Conservation (phyloP, 2,888 invertebrate genomes). For the Incurvaria masculella region DNA sequence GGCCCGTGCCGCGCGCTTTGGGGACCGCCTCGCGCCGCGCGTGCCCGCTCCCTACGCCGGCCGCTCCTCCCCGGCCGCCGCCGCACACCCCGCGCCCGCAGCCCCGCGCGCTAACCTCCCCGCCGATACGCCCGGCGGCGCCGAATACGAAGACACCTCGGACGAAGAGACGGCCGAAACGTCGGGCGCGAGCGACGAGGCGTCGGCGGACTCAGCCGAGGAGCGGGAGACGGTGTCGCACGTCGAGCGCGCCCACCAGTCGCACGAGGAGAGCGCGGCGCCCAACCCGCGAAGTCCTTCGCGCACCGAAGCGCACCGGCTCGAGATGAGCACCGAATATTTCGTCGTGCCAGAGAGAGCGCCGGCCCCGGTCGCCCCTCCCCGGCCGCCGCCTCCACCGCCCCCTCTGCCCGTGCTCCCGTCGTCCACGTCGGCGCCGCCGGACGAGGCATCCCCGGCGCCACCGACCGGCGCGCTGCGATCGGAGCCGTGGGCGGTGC, state of each 20-base stretch:
- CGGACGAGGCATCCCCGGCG: conserved; percentile 25
- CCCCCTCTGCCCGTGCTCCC: conserved; percentile 28
- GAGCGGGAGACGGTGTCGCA: conserved; percentile 26
- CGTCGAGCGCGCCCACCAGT: conserved; percentile 20
- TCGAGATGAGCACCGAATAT: conserved; percentile 83
- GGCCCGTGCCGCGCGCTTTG: conserved; percentile 35
- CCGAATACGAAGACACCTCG: conserved; percentile 33
- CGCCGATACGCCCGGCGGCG: conserved; percentile 20
- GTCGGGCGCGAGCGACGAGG: background rate
- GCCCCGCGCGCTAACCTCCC: conserved; percentile 22
- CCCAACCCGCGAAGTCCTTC: conserved; percentile 32
- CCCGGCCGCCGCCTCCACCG: conserved; percentile 22
- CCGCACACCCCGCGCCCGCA: conserved; percentile 19
- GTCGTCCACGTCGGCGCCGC: conserved; percentile 26
- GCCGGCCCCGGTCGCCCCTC: conserved; percentile 26
- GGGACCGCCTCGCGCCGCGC: conserved; percentile 42
- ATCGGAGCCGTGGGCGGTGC: conserved; percentile 87
- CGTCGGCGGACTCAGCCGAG: conserved; percentile 19
- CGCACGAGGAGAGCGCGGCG: conserved; percentile 6
- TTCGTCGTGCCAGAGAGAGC: conserved; percentile 68
- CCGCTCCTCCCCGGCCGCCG: conserved; percentile 27
- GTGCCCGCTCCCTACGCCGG: conserved; percentile 40
- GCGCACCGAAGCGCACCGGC: conserved; percentile 41
- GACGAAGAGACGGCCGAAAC: conserved; percentile 27
- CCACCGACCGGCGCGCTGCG: conserved; percentile 48